Base-by-base conservation (phyloP, 2,888 invertebrate genomes). In the Creontiades dilutus region DNA sequence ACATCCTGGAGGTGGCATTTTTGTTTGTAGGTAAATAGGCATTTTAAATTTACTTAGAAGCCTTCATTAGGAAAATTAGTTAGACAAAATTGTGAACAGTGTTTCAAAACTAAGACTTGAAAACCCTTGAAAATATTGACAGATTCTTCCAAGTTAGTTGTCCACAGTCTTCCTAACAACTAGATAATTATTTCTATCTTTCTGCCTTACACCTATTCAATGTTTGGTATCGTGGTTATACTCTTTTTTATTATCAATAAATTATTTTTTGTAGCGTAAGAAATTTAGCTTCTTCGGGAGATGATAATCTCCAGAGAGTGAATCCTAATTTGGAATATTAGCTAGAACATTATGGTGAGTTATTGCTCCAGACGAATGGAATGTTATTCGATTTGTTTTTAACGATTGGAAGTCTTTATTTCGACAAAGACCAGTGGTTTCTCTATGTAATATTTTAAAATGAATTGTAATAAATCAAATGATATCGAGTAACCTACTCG, bases 271-370 rank as follows among this genome's bases (percentile, higher is more conserved):
- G 19, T 86, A 86, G 86, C 86, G 86, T 75, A 86, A 86, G 46
- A 86, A 75, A 47, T 86, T 86, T 55, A 75, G 76, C 68, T 27
- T 86, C 86, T 86, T 86, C 48, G 75, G 86, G 27, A 28, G 86
- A 75, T 86, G 86, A 86, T 28, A 13, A 23, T 46, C 16, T n/a
- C 55, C 68, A 68, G 0, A 23, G 68, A 85, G 9, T 68, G 68
- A 61, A 78, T 12, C 2, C 23, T 68, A 11, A 4, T 68, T 37
- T 46, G 19, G 11, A 16, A n/a, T 46, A 16, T 37, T 78, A 47
- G 78, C 78, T 19, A 47, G 37, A 78, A 78, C 78, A 13, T 14
- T 46, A 13, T 46, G 78, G 78, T 78, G 78, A 78, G 78, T 78
- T 78, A 7, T 47, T 37, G 2, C 7, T 37, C 37, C 37, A 37